A percentile compares a stretch with the other conserved stretches of the same genome.
phyloP scores from a whole-genome alignment of 2,888 invertebrate species.

The Melanophora roralis region DNA sequence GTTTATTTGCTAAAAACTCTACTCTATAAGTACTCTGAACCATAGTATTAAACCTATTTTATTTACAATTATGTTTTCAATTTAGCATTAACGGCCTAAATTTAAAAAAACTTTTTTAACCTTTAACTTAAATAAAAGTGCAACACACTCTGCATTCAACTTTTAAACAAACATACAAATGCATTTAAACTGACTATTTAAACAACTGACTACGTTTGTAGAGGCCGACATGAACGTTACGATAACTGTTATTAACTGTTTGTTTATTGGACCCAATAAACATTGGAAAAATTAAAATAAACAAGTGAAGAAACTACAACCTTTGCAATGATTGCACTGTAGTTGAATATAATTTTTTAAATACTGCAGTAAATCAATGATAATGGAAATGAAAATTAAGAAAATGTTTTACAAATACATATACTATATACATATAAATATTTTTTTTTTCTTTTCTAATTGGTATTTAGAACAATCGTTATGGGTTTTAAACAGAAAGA shows the following conservation, averaged over 20 bases:
- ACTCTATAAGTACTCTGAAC: too few species aligned
- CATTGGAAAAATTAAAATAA: not conserved
- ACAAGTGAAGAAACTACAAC: not conserved
- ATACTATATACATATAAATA: slow-evolving; percentile 8
- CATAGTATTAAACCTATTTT: too few species aligned
- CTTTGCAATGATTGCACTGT: slow-evolving; percentile 31
- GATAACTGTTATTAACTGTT: slow-evolving; percentile 48
- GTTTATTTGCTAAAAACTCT: too few species aligned
- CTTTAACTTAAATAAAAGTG: not conserved
- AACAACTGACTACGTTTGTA: not conserved
- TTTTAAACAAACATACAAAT: not conserved
- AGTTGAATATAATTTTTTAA: slow-evolving; percentile 48
- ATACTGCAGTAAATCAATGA: slow-evolving; percentile 53
- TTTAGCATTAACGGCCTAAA: too few species aligned
- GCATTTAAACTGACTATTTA: not conserved
- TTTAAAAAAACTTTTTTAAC: too few species aligned
- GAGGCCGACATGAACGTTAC: slow-evolving; percentile 19
- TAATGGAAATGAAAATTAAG: slow-evolving; percentile 42
- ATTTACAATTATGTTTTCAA: too few species aligned
- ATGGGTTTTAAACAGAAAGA: not conserved
- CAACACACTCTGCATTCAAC: not conserved
- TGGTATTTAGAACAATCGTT: slow-evolving; percentile 4
- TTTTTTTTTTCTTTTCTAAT: slow-evolving; percentile 22
- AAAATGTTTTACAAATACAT: slow-evolving; percentile 20
- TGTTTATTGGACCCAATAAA: slow-evolving; percentile 46